Evolutionary conservation across 1,140 invertebrate genomes (phyloP), one percentile per base, ranked within the genome.

Genomic region (Chironomus tepperi): DNA sequence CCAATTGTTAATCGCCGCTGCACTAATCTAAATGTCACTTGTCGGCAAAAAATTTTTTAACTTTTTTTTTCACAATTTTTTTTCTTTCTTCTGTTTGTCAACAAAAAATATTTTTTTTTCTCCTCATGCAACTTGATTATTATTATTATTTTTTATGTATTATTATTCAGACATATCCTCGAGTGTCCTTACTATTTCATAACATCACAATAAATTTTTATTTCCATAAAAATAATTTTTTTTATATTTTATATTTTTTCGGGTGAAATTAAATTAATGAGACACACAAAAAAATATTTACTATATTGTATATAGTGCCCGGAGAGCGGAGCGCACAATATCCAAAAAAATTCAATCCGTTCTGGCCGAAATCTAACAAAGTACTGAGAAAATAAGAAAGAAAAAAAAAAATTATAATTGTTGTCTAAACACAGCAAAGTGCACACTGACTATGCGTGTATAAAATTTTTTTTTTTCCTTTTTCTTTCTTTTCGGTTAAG

Each of bases 341-440:
- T 18, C 65, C 65, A 21, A 70, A n/a, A n/a, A n/a, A 21, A 70
- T 70, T 70, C 65, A 70, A 70, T 70, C 65, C 65, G 65, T 70
- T 70, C 65, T 70, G 65, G 16, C 65, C 65, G 65, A 70, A 70
- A 70, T 70, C 65, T 70, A 70, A 70, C 65, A 70, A 70, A 19
- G 65, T 70, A 70, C 65, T 70, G 65, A 70, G 65, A 70, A 70
- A 70, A 12, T 10, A 57, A 57, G n/a, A 57, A 19, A 18, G 65
- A 70, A 70, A 70, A 70, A 70, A 70, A 70, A 70, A 70, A 70
- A 70, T 19, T 70, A 70, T 70, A 70, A 70, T 70, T 70, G 65
- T 70, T 70, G 65, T 70, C 19, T 70, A 70, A 21, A 70, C 65
- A 70, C 65, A 70, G 19, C 65, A 18, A 21, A 70, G 65, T 21